Percentiles rank a stretch among this genome's conserved stretches.
Evolutionary conservation across 2,888 invertebrate genomes (phyloP).

Genomic region (Orchestes rusci): DNA sequence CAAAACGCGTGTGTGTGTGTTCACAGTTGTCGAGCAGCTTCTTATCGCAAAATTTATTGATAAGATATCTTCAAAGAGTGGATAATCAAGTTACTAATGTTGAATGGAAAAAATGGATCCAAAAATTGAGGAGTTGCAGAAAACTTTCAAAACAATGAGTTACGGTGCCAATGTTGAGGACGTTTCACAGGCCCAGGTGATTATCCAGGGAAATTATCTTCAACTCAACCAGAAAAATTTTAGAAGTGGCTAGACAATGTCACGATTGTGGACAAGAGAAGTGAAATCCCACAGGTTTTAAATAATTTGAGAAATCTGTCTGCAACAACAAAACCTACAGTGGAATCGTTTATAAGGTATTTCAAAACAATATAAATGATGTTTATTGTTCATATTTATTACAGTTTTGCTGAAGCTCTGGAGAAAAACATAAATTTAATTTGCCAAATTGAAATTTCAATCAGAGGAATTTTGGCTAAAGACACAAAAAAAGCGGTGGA

Average conservation of each 20-base stretch:
- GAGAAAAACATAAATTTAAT: slow-evolving; percentile 46
- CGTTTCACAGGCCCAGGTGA: slow-evolving; percentile 32
- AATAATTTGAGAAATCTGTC: too few species aligned
- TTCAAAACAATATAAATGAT: too few species aligned
- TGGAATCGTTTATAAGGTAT: too few species aligned
- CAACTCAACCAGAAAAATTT: neutral
- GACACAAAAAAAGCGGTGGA: slow-evolving; percentile 44
- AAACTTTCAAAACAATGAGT: slow-evolving; percentile 36
- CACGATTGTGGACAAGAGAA: slow-evolving; percentile 25
- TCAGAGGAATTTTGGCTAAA: slow-evolving; percentile 38
- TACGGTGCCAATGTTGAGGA: slow-evolving; percentile 34
- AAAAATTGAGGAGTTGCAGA: slow-evolving; percentile 18
- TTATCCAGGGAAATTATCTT: neutral
- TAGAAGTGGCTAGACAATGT: slow-evolving; percentile 35
- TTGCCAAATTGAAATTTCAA: slow-evolving; percentile 44
- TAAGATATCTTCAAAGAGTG: neutral
- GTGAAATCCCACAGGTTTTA: too few species aligned
- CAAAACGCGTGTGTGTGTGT: too few species aligned
- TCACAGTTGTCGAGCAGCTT: neutral
- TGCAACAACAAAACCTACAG: too few species aligned
- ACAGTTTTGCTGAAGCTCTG: too few species aligned
- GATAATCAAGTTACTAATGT: too few species aligned
- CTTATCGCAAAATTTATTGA: neutral
- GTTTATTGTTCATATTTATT: too few species aligned
- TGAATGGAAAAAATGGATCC: slow-evolving; percentile 10